Conservation (phyloP, 2,113 vertebrate species). For the Hippocampus mohnikei region DNA sequence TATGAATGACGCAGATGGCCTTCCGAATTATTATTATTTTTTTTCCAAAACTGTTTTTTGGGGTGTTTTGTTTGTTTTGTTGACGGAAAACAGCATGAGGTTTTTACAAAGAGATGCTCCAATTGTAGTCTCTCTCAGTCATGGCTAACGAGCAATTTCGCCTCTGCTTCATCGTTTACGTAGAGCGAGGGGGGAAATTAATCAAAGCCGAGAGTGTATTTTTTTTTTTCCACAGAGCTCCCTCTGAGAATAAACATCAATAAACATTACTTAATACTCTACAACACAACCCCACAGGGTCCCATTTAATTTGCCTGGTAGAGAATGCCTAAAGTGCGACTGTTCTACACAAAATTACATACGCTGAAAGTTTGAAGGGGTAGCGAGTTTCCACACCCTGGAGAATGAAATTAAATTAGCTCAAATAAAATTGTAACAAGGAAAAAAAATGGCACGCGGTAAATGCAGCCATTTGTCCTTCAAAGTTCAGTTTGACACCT, state of each 20-base stretch:
- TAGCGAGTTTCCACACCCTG: constrained; percentile 63
- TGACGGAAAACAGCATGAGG: constrained; percentile 54
- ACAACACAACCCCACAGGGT: constrained; percentile 70
- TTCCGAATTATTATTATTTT: constrained; percentile 13
- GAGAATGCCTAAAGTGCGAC: constrained; percentile 71
- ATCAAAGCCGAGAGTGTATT: constrained; percentile 74
- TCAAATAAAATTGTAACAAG: constrained; percentile 46
- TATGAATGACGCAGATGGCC: no score
- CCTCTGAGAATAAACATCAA: constrained; percentile 75
- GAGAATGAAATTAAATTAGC: constrained; percentile 71
- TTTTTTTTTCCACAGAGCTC: constrained; percentile 48
- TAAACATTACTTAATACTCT: constrained; percentile 76
- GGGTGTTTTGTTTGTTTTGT: constrained; percentile 20
- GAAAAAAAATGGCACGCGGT: constrained; percentile 27
- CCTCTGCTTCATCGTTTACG: constrained; percentile 65
- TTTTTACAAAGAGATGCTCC: constrained; percentile 61
- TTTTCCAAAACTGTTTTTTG: constrained; percentile 26
- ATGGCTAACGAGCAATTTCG: constrained; percentile 63
- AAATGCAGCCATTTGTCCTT: constrained; percentile 52
- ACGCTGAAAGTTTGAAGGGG: constrained; percentile 70
- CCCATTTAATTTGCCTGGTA: constrained; percentile 73
- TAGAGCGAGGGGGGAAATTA: constrained; percentile 66
- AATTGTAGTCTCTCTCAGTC: constrained; percentile 64
- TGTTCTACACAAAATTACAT: constrained; percentile 75
- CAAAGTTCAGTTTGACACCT: constrained; percentile 52